These are phyloP conservation scores for Prosopocoilus inquinatus DNA, from an alignment of 2,888 invertebrate genomes.

Conservation along the genomic window DNA sequence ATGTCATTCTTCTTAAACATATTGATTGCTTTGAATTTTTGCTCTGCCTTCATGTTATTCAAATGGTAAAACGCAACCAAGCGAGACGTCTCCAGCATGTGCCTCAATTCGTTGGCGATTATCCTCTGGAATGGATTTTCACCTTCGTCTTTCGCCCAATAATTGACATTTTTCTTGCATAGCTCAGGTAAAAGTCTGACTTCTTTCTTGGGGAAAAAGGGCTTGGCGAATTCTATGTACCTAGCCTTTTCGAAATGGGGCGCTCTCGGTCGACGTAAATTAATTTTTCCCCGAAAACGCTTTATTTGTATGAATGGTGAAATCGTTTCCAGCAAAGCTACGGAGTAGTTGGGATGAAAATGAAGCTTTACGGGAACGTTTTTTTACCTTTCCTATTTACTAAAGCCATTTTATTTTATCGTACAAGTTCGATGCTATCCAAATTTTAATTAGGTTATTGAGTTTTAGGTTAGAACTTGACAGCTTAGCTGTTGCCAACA, in stretches of 20 bases:
- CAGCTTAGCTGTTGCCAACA: too few species aligned
- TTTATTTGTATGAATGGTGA: constrained; percentile 38
- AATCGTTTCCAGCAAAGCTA: not conserved
- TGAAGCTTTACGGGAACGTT: not conserved
- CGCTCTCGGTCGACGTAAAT: constrained; percentile 69
- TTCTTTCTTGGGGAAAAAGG: constrained; percentile 56
- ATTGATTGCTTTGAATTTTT: constrained; percentile 63
- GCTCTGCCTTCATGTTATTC: constrained; percentile 68
- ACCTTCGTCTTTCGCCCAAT: constrained; percentile 38
- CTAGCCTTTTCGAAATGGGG: constrained; percentile 70
- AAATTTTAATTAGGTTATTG: too few species aligned
- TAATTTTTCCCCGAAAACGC: constrained; percentile 73
- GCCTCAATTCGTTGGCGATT: constrained; percentile 67
- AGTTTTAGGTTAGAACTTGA: too few species aligned
- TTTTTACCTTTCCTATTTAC: not conserved
- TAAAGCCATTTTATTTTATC: constrained; percentile 1
- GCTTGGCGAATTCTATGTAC: constrained; percentile 64
- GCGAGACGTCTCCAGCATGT: constrained; percentile 69
- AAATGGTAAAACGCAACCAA: constrained; percentile 71
- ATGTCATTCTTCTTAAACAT: constrained; percentile 65
- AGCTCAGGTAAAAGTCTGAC: constrained; percentile 52
- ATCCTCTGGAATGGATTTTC: constrained; percentile 72
- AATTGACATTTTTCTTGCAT: constrained; percentile 51
- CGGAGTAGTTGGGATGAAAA: too few species aligned
- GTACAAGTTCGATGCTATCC: not conserved